Evolutionary conservation across 2,888 invertebrate species (phyloP), one percentile per base, ranked within the genome.

Genomic region (Noctua janthe): DNA sequence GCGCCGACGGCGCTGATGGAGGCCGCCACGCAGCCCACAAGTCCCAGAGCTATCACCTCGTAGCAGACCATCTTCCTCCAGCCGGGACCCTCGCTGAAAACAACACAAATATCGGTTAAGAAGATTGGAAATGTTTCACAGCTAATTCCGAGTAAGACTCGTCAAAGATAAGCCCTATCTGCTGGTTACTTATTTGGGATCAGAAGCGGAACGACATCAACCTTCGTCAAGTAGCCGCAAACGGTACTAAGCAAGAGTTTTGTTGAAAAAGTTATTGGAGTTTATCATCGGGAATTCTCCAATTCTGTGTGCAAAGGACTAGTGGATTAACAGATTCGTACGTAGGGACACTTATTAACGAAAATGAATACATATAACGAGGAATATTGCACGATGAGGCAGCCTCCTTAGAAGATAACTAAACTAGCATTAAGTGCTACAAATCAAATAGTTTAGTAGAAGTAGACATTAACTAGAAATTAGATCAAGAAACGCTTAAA

Each of bases 61-160:
- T 97, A 97, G 92, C 98, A 97, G 83, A 97, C 96, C 84, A 97
- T 95, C 91, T 97, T 97, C 89, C 97, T 96, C 96, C 97, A 97
- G 1, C 97, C 93, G 0, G 98, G 97, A 7, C 97, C 96, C 67
- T 93, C 92, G 76, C 98, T 98, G 95, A 20, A 97, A 97, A 80
- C 20, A 71, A 54, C 76, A 17, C 17, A n/a, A 78, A 64, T 35
- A 75, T 59, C 35, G 29, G 2, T 72, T 66, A 23, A 20, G 67
- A 2, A 43, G 20, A 6, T 54, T 47, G 20, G 2, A 49, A 77
- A 15, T 35, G 13, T 39, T 17, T n/a, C 35, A 23, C 20, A 13
- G 17, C 7, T 51, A 7, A 59, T 59, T 59, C 20, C 2, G 4
- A 47, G 56, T 35, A 17, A 17, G 17, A 17, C 6, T 7, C 11